Conservation (phyloP, 2,113 vertebrate genomes). For the Plectropomus leopardus region DNA sequence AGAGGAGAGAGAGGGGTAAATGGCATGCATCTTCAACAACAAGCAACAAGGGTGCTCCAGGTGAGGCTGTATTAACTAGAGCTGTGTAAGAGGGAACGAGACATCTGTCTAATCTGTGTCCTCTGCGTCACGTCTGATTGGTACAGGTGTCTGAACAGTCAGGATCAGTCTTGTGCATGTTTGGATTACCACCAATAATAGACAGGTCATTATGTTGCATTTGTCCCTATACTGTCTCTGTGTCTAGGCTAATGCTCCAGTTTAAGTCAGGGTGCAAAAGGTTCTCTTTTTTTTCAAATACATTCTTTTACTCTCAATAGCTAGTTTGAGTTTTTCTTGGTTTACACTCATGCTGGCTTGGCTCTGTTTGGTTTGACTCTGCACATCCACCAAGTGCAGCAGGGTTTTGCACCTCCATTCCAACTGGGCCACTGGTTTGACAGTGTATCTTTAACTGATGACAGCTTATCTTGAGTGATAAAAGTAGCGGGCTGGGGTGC, state of each 20-base stretch:
- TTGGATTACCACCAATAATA: background rate
- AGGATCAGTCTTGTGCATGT: conserved; percentile 27
- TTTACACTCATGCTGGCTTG: no score
- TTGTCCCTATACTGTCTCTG: background rate
- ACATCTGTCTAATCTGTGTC: conserved; percentile 32
- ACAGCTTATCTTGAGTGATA: no score
- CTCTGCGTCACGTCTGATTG: background rate
- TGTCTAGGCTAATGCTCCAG: background rate
- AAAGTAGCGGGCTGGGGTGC: no score
- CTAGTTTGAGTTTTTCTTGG: no score
- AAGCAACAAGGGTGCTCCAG: background rate
- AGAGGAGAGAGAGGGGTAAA: background rate
- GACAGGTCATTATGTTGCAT: background rate
- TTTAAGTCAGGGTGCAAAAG: background rate
- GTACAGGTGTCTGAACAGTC: conserved; percentile 9
- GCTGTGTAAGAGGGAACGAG: conserved; percentile 6
- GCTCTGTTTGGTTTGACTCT: no score
- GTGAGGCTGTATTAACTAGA: conserved; percentile 4
- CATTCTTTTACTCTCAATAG: no score
- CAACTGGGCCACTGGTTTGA: no score
- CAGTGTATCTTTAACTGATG: no score
- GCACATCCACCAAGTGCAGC: no score
- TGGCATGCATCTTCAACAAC: background rate
- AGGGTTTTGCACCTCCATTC: no score
- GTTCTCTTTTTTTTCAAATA: no score